phyloP scores from a whole-genome alignment of 2,113 vertebrate species.

The Hymenochirus boettgeri region DNA sequence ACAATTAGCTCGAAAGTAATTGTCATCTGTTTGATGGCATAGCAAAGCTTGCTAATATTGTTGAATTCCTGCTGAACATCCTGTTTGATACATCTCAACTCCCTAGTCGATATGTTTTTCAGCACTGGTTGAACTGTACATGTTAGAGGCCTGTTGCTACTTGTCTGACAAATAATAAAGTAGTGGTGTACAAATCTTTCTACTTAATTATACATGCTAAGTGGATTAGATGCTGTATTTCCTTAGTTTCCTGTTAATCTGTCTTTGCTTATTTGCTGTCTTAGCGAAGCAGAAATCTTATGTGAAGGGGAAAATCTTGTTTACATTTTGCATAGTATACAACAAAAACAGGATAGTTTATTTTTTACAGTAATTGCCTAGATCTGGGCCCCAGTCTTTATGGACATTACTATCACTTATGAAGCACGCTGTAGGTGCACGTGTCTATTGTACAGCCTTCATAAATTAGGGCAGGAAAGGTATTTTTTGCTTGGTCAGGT shows the following conservation, averaged over 20 bases:
- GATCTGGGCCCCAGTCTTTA: too few species aligned
- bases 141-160: constrained; percentile 30
- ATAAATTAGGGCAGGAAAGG: too few species aligned
- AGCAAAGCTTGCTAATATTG: constrained; percentile 16
- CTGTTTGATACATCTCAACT: constrained; percentile 8
- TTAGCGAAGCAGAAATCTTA: constrained; percentile 1
- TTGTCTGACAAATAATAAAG: constrained; percentile 36
- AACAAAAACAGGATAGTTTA: too few species aligned
- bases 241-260: constrained; percentile 37
- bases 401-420: too few species aligned
- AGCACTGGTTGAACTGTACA: constrained; percentile 20
- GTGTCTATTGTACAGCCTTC: too few species aligned
- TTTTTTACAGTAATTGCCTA: too few species aligned
- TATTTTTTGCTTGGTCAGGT: too few species aligned
- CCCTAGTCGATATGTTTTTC: background rate
- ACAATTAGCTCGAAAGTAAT: background rate
- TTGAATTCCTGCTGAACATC: constrained; percentile 14
- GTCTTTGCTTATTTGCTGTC: constrained; percentile 22
- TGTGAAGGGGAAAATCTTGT: background rate
- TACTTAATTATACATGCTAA: constrained; percentile 39
- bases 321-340: too few species aligned
- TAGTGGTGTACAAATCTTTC: constrained; percentile 37
- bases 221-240: constrained; percentile 36
- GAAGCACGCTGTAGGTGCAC: too few species aligned
- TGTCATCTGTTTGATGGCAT: background rate